Percentiles rank a stretch among this genome's conserved stretches.
Conservation (phyloP, 2,113 vertebrate genomes). For the Amblyopsis rosae region DNA sequence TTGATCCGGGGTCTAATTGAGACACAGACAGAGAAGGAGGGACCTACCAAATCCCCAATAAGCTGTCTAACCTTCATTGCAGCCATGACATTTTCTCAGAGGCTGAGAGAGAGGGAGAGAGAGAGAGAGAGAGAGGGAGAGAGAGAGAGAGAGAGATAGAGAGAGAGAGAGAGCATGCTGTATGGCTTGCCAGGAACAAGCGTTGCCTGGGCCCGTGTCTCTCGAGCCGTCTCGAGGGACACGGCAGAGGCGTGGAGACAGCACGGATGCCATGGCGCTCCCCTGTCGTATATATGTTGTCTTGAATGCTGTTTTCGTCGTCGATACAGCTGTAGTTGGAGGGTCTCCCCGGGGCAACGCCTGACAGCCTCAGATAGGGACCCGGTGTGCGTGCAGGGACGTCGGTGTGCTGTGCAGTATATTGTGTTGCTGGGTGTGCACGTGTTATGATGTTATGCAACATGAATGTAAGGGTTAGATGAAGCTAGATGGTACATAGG, state of each 20-base stretch:
- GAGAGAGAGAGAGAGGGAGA: constrained; percentile 31
- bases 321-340: constrained; percentile 4
- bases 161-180: constrained; percentile 34
- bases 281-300: constrained; percentile 6
- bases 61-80: constrained; percentile 68
- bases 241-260: not conserved
- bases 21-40: constrained; percentile 53
- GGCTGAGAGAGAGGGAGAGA: constrained; percentile 14
- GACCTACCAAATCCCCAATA: constrained; percentile 61
- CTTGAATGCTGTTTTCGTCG: not conserved
- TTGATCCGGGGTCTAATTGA: constrained; percentile 64
- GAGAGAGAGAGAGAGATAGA: constrained; percentile 33
- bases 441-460: too few species aligned
- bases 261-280: constrained; percentile 1
- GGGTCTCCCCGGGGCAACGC: constrained; percentile 23
- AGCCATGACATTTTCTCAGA: constrained; percentile 60
- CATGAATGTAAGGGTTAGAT: too few species aligned
- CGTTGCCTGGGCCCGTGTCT: constrained; percentile 32
- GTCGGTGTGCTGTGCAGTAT: not conserved
- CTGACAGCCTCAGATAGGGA: constrained; percentile 30
- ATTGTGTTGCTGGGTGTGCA: not conserved
- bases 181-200: constrained; percentile 31
- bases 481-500: too few species aligned
- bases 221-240: constrained; percentile 24
- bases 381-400: constrained; percentile 2